Base-by-base conservation (phyloP, 2,113 vertebrate species). In the Hippocampus mohnikei region DNA sequence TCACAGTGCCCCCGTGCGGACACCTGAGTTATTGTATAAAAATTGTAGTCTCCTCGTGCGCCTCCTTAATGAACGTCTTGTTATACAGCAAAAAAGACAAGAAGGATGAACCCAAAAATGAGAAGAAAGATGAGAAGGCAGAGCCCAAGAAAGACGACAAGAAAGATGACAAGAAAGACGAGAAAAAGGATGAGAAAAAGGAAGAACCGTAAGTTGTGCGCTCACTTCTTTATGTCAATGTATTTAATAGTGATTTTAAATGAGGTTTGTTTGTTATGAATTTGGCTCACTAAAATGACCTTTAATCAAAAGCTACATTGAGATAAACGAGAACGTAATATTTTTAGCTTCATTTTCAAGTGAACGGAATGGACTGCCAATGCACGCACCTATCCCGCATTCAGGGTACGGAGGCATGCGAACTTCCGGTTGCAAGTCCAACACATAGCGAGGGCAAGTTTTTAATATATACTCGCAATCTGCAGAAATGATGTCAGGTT, bases 11-110 rank as follows among this genome's bases (percentile, higher is more conserved):
- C 9, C 27, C 76, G 1, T 48, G 40, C 69, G 80, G 72, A 48
- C 27, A 1, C 23, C 11, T 12, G 21, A 12, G 8, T 3, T 27
- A 75, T 55, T 78, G 60, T 25, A 77, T 13, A 20, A 18, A 11
- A 41, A 5, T 25, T 37, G 53, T 3, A 41, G 44, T 18, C 25
- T 62, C 18, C 40, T 2, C 48, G 25, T 59, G 40, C 64, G 50
- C 73, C 12, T 70, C 2, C 62, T 74, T 66, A 2, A 56, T 85
- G 27, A 42, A 10, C 27, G 27, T n/a, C 18, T 53, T 53, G 16
- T 67, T 84, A 77, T 72, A 68, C 89, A 95, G 94, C 64, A 94
- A 95, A 90, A 92, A 93, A 1, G 89, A 91, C 0, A 92, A 93
- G 3, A 91, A 87, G 11, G 79, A 91, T 0, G 89, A 91, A 1